phyloP scores from a whole-genome alignment of 30 jellyfish, hydroid and myxozoan species.

The Catostylus mosaicus region DNA sequence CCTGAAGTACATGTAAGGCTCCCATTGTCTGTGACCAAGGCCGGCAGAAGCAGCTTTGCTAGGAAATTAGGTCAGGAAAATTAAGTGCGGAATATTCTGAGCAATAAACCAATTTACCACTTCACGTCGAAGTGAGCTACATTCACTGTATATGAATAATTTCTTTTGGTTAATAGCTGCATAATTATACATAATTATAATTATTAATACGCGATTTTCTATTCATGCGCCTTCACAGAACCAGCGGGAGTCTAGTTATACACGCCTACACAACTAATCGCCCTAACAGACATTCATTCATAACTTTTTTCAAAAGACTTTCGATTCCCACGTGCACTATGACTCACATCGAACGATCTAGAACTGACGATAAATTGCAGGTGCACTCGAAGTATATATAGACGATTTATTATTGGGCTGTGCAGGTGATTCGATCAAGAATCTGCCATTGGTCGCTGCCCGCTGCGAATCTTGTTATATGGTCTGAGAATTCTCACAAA shows the following conservation, averaged over 20 bases:
- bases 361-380: constrained; percentile 28
- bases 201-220: too few relatives aligned
- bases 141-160: too few relatives aligned
- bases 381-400: constrained; percentile 19
- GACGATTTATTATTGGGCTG: constrained; percentile 23
- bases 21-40: too few relatives aligned
- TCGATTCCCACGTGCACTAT: constrained; percentile 39
- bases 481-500: constrained; percentile 16
- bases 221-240: background rate
- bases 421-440: constrained; percentile 43
- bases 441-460: background rate
- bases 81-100: too few relatives aligned
- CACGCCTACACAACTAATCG: background rate
- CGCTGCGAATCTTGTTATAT: constrained; percentile 1
- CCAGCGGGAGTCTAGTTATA: background rate
- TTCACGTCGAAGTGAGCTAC: too few relatives aligned
- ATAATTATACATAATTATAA: too few relatives aligned
- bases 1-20: too few relatives aligned
- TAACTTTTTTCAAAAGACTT: background rate
- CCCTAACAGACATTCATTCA: background rate
- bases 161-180: too few relatives aligned
- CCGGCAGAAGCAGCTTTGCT: too few relatives aligned
- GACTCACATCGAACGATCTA: constrained; percentile 61
- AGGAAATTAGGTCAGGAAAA: too few relatives aligned
- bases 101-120: too few relatives aligned